Evolutionary conservation across 2,113 vertebrate genomes (phyloP), one percentile per base, ranked within the genome.

Genomic region (Antigone vipio): DNA sequence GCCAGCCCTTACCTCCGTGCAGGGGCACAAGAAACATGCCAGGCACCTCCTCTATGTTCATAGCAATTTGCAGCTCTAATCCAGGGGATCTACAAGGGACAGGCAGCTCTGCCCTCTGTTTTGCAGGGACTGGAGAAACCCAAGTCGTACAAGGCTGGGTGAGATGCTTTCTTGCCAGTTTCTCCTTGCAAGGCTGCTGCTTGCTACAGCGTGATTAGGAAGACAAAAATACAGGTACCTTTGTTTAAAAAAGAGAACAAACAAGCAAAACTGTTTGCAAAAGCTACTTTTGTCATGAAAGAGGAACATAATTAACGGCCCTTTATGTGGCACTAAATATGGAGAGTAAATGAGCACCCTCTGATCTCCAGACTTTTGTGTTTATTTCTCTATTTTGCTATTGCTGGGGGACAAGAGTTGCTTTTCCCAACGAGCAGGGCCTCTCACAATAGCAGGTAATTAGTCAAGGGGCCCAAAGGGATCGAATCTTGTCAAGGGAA

Each of bases 381-480:
- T 95, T 93, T 93, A 92, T 93, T 93, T 95, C 83, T 84, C 83
- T 89, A 55, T 96, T 95, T 96, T 76, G 45, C 67, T 78, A 75
- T 75, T 79, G 84, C 80, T 97, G 80, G 53, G 74, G 86, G 89
- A 95, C 73, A 75, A 89, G 72, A 84, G 85, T 56, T 92, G 92
- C 69, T 91, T 93, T 96, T 89, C 83, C 56, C 91, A 93, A 81
- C 66, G 82, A 82, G 96, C 69, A 49, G 58, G 40, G 77, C 80
- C 35, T 93, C 69, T 85, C 94, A 97, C 95, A 97, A 97, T 92
- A 96, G 92, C 77, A 95, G 75, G 87, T 92, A 96, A 97, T 97
- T 96, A 97, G 95, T 97, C 96, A 97, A 92, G 89, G 86, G 82
- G 86, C 95, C 94, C 77, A 5, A 93, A 93, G 92, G 92, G 92